A percentile compares a stretch with the other conserved stretches of the same genome.
phyloP scores from a whole-genome alignment of 1,140 invertebrate species.

The Sycophaga agraensis region DNA sequence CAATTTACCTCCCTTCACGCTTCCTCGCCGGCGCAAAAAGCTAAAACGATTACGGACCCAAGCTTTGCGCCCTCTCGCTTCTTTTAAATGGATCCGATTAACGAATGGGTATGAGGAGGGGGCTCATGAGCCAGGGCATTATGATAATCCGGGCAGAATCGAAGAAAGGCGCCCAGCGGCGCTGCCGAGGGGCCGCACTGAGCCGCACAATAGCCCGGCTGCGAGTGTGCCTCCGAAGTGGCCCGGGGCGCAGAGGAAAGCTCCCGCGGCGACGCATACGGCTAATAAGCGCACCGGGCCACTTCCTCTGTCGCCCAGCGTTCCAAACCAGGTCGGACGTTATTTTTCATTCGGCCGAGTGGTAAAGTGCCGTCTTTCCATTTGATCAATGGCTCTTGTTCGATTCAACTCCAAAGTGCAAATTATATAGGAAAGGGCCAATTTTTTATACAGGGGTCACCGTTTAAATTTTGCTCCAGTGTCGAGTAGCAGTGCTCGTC shows the following conservation, averaged over 20 bases:
- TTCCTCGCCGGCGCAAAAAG: background rate
- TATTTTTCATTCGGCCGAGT: too few species aligned
- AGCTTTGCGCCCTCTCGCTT: background rate
- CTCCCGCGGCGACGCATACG: background rate
- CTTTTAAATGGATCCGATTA: constrained; percentile 19
- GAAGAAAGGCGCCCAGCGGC: constrained; percentile 5
- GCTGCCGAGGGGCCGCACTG: constrained; percentile 1
- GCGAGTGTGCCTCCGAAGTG: constrained; percentile 1
- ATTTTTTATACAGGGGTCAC: too few species aligned
- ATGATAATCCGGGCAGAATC: constrained; percentile 22
- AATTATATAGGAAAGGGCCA: too few species aligned
- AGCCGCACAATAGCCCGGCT: background rate
- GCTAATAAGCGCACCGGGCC: too few species aligned
- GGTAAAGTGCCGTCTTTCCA: too few species aligned
- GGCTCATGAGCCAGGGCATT: constrained; percentile 24
- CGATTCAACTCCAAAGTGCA: too few species aligned
- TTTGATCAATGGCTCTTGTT: too few species aligned
- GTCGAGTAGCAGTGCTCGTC: too few species aligned
- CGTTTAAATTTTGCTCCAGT: too few species aligned
- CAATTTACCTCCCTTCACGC: constrained; percentile 15
- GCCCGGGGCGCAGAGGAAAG: background rate
- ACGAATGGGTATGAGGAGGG: too few species aligned
- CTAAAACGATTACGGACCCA: constrained; percentile 21
- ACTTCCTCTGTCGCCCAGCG: too few species aligned
- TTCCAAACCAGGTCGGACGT: too few species aligned